Base-by-base conservation (phyloP, 2,113 vertebrate genomes). In the Callospermophilus lateralis region DNA sequence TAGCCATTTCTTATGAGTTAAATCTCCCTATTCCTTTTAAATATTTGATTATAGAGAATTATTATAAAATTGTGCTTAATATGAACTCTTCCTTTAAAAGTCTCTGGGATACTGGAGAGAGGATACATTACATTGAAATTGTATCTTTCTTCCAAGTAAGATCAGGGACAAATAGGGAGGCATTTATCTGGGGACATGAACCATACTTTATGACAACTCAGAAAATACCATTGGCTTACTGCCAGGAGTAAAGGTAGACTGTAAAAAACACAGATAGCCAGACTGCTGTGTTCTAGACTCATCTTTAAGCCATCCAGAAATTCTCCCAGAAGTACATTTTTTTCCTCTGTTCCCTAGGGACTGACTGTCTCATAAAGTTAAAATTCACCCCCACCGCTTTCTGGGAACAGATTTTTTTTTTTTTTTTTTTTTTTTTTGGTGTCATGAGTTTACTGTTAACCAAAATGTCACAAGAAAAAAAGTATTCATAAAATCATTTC, bases 311-410 rank as follows among this genome's bases (percentile, higher is more conserved):
- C 42, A 96, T 95, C 34, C 68, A 70, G 81, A 95, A 95, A 92
- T 3, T 58, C 61, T 97, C 77, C 48, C 90, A 87, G 86, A 97
- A 97, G 78, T 39, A 95, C 93, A 93, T 95, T 79, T 92, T 96
- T 94, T 39, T 37, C 45, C 45, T 67, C 26, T 72, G 70, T 96
- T 98, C 45, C 81, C 92, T 95, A 61, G 91, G 73, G 89, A 81
- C 32, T 22, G 89, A 81, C 32, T 24, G 86, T 26, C 42, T 92
- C 94, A 93, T 61, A 97, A 89, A 95, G 97, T 48, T 81, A 95
- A 96, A 98, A 86, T 37, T 48, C 93, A 74, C 0, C 0, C 96
- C 97, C 94, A 95, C 98, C 93, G 34, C 51, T 98, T 97, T 97
- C 84, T 68, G 92, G 90, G 72, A 92, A 63, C 39, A 97, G 24